Conservation (phyloP, 2,113 vertebrate species). For the Sprattus sprattus region DNA sequence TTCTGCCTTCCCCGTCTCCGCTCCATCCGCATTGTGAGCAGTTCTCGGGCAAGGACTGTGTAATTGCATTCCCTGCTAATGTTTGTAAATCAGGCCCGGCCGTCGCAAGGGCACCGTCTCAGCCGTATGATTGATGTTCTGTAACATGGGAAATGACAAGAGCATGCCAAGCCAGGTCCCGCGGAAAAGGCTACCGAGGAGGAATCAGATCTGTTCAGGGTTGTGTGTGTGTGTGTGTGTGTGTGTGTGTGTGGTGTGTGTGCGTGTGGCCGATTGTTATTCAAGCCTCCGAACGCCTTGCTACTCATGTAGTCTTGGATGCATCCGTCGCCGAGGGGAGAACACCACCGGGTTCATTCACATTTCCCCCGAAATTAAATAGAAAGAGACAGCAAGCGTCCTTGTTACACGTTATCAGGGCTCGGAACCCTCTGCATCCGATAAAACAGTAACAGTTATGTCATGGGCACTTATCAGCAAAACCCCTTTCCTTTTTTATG, state of each 20-base stretch:
- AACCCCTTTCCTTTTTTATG: neutral
- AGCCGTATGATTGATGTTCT: slow-evolving; percentile 85
- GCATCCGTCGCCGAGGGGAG: slow-evolving; percentile 47
- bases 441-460: neutral
- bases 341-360: slow-evolving; percentile 41
- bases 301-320: slow-evolving; percentile 65
- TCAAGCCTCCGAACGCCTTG: slow-evolving; percentile 65
- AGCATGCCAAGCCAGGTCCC: slow-evolving; percentile 72
- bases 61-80: slow-evolving; percentile 89
- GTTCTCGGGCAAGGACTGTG: slow-evolving; percentile 68
- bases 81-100: slow-evolving; percentile 87
- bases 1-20: slow-evolving; percentile 38
- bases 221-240: slow-evolving; percentile 55
- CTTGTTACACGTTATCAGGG: neutral
- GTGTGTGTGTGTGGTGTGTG: slow-evolving; percentile 1
- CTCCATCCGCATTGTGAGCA: slow-evolving; percentile 59
- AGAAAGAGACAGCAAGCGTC: slow-evolving; percentile 10
- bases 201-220: slow-evolving; percentile 67
- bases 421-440: neutral
- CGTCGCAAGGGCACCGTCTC: slow-evolving; percentile 78
- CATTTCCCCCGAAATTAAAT: slow-evolving; percentile 31
- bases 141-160: slow-evolving; percentile 84
- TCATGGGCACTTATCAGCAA: neutral
- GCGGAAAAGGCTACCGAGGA: slow-evolving; percentile 61
- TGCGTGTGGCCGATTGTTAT: slow-evolving; percentile 71